Evolutionary conservation across 2,888 invertebrate genomes (phyloP).

Genomic region (Drosophila antonietae): DNA sequence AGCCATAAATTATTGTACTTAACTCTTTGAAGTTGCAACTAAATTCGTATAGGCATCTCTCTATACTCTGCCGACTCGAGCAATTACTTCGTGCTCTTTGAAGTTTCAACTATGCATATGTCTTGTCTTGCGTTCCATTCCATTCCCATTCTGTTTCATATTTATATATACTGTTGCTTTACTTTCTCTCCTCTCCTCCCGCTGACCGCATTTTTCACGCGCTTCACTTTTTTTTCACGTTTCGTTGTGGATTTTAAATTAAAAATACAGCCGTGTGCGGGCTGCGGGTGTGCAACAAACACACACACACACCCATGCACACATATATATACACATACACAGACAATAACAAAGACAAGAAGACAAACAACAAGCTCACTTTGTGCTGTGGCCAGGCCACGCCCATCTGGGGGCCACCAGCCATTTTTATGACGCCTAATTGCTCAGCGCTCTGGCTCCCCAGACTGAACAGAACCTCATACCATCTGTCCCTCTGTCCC

Average conservation of each 20-base stretch:
- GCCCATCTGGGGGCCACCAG: conserved; percentile 55
- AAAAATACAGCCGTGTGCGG: conserved; percentile 70
- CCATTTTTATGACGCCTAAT: conserved; percentile 82
- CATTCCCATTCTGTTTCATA: neutral
- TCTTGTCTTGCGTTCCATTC: neutral
- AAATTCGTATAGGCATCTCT: neutral
- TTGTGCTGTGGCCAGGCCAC: conserved; percentile 36
- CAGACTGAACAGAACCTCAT: conserved; percentile 17
- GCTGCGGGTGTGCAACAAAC: conserved; percentile 44
- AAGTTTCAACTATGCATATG: conserved; percentile 1
- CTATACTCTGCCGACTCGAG: neutral
- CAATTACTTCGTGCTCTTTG: neutral
- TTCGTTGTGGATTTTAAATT: conserved; percentile 74
- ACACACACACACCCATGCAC: conserved; percentile 7
- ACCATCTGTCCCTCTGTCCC: neutral
- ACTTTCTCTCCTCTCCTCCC: neutral
- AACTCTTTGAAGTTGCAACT: conserved; percentile 3
- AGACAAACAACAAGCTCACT: conserved; percentile 57
- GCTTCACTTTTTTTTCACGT: conserved; percentile 48
- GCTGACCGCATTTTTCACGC: conserved; percentile 58
- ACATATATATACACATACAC: conserved; percentile 5
- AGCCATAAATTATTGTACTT: neutral
- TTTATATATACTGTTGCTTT: conserved; percentile 1
- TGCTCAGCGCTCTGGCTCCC: conserved; percentile 54
- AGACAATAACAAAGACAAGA: conserved; percentile 59